A percentile compares a stretch with the other conserved stretches of the same genome.
Evolutionary conservation across 2,797 vertebrate genomes (phyloP).

Genomic region (Sparus aurata): DNA sequence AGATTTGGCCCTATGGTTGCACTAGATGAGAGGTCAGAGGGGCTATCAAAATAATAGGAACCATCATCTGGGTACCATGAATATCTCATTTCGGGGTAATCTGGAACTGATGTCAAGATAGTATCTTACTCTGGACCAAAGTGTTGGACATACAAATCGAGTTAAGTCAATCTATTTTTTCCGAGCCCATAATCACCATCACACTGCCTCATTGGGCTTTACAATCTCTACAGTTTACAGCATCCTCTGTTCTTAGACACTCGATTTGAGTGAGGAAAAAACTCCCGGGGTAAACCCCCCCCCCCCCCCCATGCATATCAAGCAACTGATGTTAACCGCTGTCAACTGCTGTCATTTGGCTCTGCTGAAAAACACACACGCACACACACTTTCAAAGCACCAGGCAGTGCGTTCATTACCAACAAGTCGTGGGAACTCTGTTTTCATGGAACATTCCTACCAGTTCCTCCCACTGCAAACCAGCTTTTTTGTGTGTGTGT

Average conservation of each 20-base stretch:
- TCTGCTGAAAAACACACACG: not conserved
- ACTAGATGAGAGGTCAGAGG: not conserved
- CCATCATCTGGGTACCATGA: not conserved
- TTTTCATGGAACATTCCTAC: constrained; percentile 71
- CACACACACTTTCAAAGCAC: not conserved
- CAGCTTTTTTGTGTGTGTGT: constrained; percentile 26
- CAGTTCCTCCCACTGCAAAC: constrained; percentile 31
- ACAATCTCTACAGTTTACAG: too few species aligned
- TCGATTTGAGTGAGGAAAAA: too few species aligned
- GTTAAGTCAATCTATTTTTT: too few species aligned
- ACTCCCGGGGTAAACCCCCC: too few species aligned
- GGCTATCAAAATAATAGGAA: not conserved
- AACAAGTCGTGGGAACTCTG: constrained; percentile 65
- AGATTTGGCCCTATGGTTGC: not conserved
- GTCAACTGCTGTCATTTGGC: too few species aligned
- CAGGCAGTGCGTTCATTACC: constrained; percentile 7
- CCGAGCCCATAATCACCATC: too few species aligned
- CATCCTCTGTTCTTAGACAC: too few species aligned
- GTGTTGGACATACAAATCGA: not conserved
- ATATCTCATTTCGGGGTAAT: not conserved
- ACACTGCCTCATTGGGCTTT: too few species aligned
- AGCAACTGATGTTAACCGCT: not conserved
- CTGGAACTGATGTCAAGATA: not conserved
- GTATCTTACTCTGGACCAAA: not conserved
- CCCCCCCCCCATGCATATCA: not conserved